Conservation (phyloP, 2,888 invertebrate species). For the Entomobrya multifasciata region DNA sequence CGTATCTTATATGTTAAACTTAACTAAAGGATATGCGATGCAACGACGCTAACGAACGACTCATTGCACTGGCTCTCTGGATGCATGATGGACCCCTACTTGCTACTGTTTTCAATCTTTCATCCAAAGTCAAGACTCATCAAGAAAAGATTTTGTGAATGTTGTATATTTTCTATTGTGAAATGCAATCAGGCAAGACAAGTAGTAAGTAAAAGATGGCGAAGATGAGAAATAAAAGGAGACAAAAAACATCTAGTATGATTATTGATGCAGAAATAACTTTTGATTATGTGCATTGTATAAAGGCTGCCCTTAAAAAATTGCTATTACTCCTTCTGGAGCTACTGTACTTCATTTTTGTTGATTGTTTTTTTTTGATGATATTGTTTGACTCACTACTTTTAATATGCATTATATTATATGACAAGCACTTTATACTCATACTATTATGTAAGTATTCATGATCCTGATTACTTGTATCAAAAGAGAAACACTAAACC, state of each 20-base stretch:
- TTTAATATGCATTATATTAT: not conserved
- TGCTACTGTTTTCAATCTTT: slow-evolving; percentile 71
- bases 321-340: slow-evolving; percentile 25
- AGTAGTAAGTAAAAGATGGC: too few relatives aligned
- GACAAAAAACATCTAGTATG: slow-evolving; percentile 58
- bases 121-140: slow-evolving; percentile 67
- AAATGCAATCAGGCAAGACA: not conserved
- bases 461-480: not conserved
- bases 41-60: too few relatives aligned
- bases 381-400: not conserved
- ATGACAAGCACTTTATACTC: not conserved
- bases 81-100: slow-evolving; percentile 66
- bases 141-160: slow-evolving; percentile 54
- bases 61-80: not conserved
- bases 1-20: slow-evolving; percentile 40
- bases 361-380: not conserved
- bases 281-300: not conserved
- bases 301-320: slow-evolving; percentile 27
- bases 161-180: slow-evolving; percentile 1
- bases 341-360: slow-evolving; percentile 57
- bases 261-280: slow-evolving; percentile 70
- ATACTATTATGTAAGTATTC: too few relatives aligned
- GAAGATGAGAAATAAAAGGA: slow-evolving; percentile 12
- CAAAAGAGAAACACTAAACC: slow-evolving; percentile 1
- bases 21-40: slow-evolving; percentile 35